Evolutionary conservation across 2,113 vertebrate species (phyloP).

Genomic region (Chaenocephalus aceratus): DNA sequence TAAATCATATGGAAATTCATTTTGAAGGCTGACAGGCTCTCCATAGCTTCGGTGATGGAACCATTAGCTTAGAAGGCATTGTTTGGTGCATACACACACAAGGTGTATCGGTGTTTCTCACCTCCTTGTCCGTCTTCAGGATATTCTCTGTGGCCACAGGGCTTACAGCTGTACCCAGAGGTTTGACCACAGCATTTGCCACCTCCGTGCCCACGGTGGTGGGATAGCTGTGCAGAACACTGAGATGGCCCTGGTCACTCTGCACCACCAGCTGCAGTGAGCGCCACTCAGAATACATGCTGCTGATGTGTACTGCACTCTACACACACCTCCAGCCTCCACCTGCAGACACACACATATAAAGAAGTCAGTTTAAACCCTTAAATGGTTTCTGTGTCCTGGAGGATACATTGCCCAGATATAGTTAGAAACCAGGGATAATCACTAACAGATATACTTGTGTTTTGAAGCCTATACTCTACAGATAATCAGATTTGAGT

Average conservation of each 20-base stretch:
- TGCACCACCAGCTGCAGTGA: slow-evolving; percentile 96
- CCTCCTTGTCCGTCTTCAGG: slow-evolving; percentile 97
- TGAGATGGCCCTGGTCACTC: slow-evolving; percentile 95
- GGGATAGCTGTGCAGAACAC: slow-evolving; percentile 96
- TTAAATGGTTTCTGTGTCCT: no score
- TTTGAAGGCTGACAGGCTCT: background rate
- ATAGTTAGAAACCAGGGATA: no score
- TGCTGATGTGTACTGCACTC: slow-evolving; percentile 77
- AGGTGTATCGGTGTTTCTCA: slow-evolving; percentile 70
- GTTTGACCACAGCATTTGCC: slow-evolving; percentile 94
- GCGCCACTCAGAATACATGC: slow-evolving; percentile 98
- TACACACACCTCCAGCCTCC: slow-evolving; percentile 76
- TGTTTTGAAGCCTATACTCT: no score
- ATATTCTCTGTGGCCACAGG: slow-evolving; percentile 90
- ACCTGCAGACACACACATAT: slow-evolving; percentile 68
- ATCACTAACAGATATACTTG: no score
- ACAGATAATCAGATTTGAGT: no score
- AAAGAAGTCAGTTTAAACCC: background rate
- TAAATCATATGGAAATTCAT: background rate
- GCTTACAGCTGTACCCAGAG: slow-evolving; percentile 90
- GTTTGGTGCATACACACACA: background rate
- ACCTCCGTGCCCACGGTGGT: slow-evolving; percentile 93
- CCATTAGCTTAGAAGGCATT: background rate
- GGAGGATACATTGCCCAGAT: no score
- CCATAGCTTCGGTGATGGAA: background rate